Percentiles rank a stretch among this genome's conserved stretches.
Conservation (phyloP, 2,113 vertebrate genomes). For the Cyrtonyx montezumae region DNA sequence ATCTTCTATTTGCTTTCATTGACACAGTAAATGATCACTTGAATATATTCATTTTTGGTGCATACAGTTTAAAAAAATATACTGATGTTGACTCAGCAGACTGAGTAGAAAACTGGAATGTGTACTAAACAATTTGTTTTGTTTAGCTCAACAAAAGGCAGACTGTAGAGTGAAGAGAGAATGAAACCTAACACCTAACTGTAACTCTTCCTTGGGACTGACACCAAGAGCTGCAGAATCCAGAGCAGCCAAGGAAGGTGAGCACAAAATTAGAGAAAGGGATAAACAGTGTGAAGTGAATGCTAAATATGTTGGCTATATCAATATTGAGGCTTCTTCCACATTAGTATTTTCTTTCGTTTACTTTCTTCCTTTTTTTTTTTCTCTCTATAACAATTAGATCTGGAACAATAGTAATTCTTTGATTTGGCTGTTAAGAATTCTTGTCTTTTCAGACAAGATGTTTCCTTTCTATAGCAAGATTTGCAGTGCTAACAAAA, state of each 20-base stretch:
- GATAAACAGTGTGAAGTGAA: neutral
- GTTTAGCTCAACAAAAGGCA: neutral
- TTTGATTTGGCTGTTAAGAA: neutral
- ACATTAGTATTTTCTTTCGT: neutral
- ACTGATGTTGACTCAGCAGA: neutral
- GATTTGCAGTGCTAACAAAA: neutral
- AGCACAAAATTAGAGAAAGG: neutral
- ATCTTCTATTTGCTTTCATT: neutral
- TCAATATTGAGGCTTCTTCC: neutral
- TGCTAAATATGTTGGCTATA: neutral
- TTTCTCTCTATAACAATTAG: neutral
- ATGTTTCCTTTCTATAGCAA: neutral
- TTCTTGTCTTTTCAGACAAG: neutral
- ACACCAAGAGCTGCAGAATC: rapidly evolving
- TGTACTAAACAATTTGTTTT: neutral
- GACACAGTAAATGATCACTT: neutral
- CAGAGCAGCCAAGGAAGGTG: neutral
- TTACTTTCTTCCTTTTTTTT: rapidly evolving
- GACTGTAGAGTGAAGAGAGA: neutral
- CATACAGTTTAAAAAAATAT: neutral
- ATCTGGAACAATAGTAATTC: neutral
- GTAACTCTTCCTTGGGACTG: neutral
- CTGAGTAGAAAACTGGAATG: neutral
- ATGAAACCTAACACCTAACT: neutral
- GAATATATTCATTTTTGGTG: neutral